Conservation (phyloP, 2,113 vertebrate genomes). For the Agapornis roseicollis region DNA sequence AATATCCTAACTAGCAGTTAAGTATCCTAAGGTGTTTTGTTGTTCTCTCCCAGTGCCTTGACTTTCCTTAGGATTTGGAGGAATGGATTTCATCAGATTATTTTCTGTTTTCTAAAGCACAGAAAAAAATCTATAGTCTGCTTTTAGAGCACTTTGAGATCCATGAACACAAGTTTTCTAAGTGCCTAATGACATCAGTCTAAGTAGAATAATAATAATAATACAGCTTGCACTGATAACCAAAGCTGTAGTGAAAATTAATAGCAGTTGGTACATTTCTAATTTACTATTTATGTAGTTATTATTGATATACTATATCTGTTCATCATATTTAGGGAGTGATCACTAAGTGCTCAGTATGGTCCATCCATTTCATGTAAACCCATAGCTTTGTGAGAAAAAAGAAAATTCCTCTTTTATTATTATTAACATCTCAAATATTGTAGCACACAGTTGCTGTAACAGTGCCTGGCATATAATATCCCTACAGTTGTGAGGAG, state of each 20-base stretch:
- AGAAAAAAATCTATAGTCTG: neutral
- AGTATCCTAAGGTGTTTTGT: neutral
- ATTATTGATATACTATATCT: neutral
- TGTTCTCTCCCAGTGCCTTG: neutral
- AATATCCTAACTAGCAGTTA: neutral
- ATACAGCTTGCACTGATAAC: neutral
- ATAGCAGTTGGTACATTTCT: neutral
- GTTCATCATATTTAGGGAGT: neutral
- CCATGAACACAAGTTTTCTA: neutral
- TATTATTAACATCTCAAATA: neutral
- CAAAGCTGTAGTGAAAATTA: fast-evolving
- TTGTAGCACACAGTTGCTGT: neutral
- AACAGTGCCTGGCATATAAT: neutral
- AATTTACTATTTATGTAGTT: neutral
- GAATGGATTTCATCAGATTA: neutral
- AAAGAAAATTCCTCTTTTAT: neutral
- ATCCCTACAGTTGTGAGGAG: neutral
- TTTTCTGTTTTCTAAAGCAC: neutral
- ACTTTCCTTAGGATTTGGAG: neutral
- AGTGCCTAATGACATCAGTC: neutral
- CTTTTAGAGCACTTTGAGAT: neutral
- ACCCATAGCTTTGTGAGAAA: neutral
- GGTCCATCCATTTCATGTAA: neutral
- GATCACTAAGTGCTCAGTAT: neutral
- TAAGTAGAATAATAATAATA: neutral